Evolutionary conservation across 2,113 vertebrate genomes (phyloP).

Genomic region (Mormoops blainvillei): DNA sequence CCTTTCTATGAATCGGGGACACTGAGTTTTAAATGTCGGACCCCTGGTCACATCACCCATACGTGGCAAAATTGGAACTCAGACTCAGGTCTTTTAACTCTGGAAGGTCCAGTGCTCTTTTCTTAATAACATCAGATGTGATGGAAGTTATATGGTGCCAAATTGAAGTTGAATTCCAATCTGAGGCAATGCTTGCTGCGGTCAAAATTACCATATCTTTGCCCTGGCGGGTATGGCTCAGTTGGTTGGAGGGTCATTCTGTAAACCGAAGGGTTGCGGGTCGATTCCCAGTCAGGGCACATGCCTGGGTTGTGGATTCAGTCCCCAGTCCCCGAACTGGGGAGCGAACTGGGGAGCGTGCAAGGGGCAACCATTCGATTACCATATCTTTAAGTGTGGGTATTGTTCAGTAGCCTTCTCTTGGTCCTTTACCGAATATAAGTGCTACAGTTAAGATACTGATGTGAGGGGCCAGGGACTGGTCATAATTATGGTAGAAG

Average conservation of each 20-base stretch:
- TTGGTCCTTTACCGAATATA: neutral
- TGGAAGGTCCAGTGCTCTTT: neutral
- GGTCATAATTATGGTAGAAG: neutral
- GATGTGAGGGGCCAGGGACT: neutral
- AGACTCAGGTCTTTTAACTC: constrained; percentile 4
- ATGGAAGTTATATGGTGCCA: neutral
- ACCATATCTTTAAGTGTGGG: neutral
- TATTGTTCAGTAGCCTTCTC: neutral
- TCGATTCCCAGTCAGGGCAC: too few relatives aligned
- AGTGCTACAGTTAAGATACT: neutral
- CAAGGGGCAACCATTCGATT: too few relatives aligned
- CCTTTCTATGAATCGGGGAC: neutral
- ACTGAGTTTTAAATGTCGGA: neutral
- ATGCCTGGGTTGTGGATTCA: too few relatives aligned
- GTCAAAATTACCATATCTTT: neutral
- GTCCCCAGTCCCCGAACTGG: too few relatives aligned
- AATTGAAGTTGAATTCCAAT: constrained; percentile 32
- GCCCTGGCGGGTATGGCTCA: too few relatives aligned
- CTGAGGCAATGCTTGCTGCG: neutral
- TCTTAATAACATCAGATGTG: neutral
- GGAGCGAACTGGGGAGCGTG: too few relatives aligned
- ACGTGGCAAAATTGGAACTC: neutral
- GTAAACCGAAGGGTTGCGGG: too few relatives aligned
- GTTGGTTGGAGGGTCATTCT: too few relatives aligned
- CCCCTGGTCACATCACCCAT: neutral